Conservation (phyloP, 2,888 invertebrate genomes). For the Acleris literana region DNA sequence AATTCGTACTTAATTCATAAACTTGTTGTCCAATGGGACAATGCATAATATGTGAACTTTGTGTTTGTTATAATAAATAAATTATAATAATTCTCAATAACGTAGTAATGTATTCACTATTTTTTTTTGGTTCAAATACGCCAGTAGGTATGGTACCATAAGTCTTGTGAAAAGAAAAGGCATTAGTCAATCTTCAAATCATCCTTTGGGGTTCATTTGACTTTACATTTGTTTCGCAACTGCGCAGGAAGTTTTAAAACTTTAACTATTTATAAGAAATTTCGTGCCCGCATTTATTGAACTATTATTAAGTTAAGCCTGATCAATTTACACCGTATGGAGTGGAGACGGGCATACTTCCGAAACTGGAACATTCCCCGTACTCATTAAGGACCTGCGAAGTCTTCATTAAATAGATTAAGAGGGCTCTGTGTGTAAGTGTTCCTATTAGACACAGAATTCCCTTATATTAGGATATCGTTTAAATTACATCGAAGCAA, state of each 20-base stretch:
- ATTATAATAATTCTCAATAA: too few relatives aligned
- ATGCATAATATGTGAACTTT: too few relatives aligned
- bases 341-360: slow-evolving; percentile 18
- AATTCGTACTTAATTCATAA: too few relatives aligned
- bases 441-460: neutral
- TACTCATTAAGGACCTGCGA: slow-evolving; percentile 27
- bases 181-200: too few relatives aligned
- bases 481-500: too few relatives aligned
- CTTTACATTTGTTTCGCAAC: neutral
- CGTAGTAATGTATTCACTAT: too few relatives aligned
- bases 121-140: too few relatives aligned
- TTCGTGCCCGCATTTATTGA: neutral
- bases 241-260: neutral
- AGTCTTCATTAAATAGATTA: slow-evolving; percentile 9
- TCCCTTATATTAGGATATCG: too few relatives aligned
- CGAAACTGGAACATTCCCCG: slow-evolving; percentile 11
- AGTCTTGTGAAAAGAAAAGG: too few relatives aligned
- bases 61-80: too few relatives aligned
- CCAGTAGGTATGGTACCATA: too few relatives aligned
- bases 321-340: slow-evolving; percentile 9
- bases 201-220: neutral
- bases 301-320: slow-evolving; percentile 5
- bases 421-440: neutral
- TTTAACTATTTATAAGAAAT: neutral
- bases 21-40: too few relatives aligned